These are phyloP conservation scores for Mobula hypostoma DNA, from an alignment of 2,113 vertebrate genomes.

Conservation along the genomic window DNA sequence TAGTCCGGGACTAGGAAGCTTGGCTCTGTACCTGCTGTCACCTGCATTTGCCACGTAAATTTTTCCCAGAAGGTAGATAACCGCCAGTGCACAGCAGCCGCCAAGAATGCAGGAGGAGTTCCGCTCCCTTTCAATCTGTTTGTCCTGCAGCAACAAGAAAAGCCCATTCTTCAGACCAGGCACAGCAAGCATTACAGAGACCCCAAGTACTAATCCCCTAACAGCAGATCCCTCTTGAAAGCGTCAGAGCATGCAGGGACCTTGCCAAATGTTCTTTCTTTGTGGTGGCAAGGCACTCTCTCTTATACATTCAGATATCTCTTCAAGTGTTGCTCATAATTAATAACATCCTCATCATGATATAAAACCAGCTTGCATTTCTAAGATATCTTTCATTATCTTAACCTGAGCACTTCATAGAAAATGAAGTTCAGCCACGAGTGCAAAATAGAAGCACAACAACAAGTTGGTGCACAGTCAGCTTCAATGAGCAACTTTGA, in stretches of 20 bases:
- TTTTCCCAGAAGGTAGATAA: constrained; percentile 82
- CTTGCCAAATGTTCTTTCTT: neutral
- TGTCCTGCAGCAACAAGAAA: constrained; percentile 63
- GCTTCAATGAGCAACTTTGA: too few relatives aligned
- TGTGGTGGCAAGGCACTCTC: neutral
- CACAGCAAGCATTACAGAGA: neutral
- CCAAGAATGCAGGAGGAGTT: constrained; percentile 68
- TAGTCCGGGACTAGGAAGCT: too few relatives aligned
- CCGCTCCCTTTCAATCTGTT: constrained; percentile 79
- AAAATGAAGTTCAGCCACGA: too few relatives aligned
- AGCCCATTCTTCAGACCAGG: neutral
- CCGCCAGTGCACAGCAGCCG: constrained; percentile 87
- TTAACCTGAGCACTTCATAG: too few relatives aligned
- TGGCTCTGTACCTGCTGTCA: constrained; percentile 78
- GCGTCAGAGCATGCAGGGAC: neutral
- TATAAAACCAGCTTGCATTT: too few relatives aligned
- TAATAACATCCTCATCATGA: too few relatives aligned
- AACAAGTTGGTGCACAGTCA: too few relatives aligned
- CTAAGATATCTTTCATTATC: too few relatives aligned
- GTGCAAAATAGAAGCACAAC: too few relatives aligned
- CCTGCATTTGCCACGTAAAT: constrained; percentile 93
- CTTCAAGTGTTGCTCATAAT: too few relatives aligned
- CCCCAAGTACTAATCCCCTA: neutral
- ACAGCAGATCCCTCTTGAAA: neutral
- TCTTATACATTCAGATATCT: too few relatives aligned